These are phyloP conservation scores for Aratinga solstitialis DNA, from an alignment of 2,797 vertebrate species.

Conservation along the genomic window DNA sequence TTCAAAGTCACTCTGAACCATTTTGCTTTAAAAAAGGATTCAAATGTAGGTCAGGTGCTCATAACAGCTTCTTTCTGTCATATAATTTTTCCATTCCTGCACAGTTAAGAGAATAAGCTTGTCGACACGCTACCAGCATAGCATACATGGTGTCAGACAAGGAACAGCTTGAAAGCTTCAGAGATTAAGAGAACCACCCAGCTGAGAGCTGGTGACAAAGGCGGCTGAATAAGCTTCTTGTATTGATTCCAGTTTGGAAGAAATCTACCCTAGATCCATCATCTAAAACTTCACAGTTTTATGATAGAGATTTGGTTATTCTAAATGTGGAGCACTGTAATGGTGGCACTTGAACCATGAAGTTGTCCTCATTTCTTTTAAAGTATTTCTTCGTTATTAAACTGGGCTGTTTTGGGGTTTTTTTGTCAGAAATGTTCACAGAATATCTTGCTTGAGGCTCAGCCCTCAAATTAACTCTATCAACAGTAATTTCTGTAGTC, in stretches of 20 bases:
- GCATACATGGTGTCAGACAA: not conserved
- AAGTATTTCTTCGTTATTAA: not conserved
- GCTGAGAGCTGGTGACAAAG: not conserved
- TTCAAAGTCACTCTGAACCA: not conserved
- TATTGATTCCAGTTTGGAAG: not conserved
- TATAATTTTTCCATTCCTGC: not conserved
- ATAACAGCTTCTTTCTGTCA: not conserved
- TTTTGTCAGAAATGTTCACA: not conserved
- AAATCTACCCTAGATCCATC: not conserved
- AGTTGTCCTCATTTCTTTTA: not conserved
- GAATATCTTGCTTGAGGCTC: not conserved
- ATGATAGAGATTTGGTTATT: not conserved
- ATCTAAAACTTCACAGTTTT: not conserved
- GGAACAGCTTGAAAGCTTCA: not conserved
- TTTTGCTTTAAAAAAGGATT: not conserved
- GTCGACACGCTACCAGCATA: not conserved
- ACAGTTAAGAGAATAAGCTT: not conserved
- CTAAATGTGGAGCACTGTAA: not conserved
- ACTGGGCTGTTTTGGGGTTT: not conserved
- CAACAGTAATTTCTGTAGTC: not conserved
- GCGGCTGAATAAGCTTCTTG: not conserved
- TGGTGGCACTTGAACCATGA: not conserved
- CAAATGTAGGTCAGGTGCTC: not conserved
- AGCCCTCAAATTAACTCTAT: not conserved
- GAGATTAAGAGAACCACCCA: not conserved